Conservation (phyloP, 2,113 vertebrate genomes). For the Hippocampus mohnikei region DNA sequence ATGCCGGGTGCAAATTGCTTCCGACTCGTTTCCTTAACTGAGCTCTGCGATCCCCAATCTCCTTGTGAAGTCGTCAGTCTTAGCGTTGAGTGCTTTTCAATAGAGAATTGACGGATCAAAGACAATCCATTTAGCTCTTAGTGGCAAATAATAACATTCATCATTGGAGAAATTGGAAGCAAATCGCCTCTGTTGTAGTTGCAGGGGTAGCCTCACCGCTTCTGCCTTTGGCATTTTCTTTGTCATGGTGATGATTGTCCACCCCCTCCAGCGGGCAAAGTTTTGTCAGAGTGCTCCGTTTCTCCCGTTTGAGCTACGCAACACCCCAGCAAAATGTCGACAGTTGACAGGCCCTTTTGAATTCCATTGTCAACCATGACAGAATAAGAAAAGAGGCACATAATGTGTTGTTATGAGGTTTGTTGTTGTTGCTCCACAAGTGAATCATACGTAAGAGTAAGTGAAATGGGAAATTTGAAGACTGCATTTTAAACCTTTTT, state of each 20-base stretch:
- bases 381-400: constrained; percentile 16
- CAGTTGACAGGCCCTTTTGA: constrained; percentile 13
- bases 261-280: background rate
- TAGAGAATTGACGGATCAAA: background rate
- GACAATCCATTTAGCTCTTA: background rate
- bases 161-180: constrained; percentile 4
- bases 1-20: background rate
- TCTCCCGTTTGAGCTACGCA: constrained; percentile 8
- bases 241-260: background rate
- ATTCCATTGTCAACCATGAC: constrained; percentile 30
- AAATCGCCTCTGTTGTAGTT: background rate
- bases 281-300: background rate
- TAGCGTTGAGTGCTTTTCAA: background rate
- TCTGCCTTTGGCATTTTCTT: background rate
- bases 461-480: constrained; percentile 19
- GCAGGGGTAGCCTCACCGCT: background rate
- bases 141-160: background rate
- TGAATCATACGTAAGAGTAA: constrained; percentile 29
- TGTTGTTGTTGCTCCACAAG: constrained; percentile 23
- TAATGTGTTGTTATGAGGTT: constrained; percentile 31
- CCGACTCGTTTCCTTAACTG: background rate
- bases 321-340: constrained; percentile 7
- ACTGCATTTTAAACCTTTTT: constrained; percentile 18
- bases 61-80: background rate
- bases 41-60: background rate